Base-by-base conservation (phyloP, 2,797 vertebrate species). In the Aeoliscus strigatus region DNA sequence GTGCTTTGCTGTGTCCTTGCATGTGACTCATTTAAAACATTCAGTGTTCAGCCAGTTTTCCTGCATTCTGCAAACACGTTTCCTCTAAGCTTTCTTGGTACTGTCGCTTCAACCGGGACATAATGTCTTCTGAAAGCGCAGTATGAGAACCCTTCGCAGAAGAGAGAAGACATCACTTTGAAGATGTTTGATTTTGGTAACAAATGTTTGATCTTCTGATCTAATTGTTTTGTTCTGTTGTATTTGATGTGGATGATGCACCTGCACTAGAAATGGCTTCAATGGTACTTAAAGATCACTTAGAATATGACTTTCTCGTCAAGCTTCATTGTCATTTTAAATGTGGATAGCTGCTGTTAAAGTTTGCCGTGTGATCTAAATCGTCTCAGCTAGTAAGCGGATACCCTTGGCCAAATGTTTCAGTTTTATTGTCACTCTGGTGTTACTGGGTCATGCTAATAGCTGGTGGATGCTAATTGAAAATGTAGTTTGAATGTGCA, bases 111-210 rank as follows among this genome's bases (percentile, higher is more conserved):
- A 29, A 38, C 33, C 8, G 12, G 23, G 47, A 49, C 51, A 39
- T 33, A 23, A 23, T 9, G 16, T 52, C 37, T 59, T 26, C 27
- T 12, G 2, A 48, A 49, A 52, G 28, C 29, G 3, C 14, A 3
- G 35, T 36, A 55, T 36, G 31, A 44, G 39, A 73, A 54, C 56
- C 51, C n/a, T n/a, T n/a, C n/a, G n/a, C 37, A 33, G 51, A 60
- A 28, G 64, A 18, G n/a, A 51, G 25, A 29, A 55, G 46, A 43
- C 28, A 3, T 18, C 1, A 14, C 44, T 48, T 35, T 44, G 51
- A 39, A 46, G 70, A 84, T 83, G 75, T 80, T 70, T 60, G 40
- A 77, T 51, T 81, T 74, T 18, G 67, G 77, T 80, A 75, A 74
- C 10, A 13, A 29, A 21, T 31, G 4, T 34, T 49, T 14, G 1